Conservation (phyloP, 2,797 vertebrate species). For the Harpagifer antarcticus region DNA sequence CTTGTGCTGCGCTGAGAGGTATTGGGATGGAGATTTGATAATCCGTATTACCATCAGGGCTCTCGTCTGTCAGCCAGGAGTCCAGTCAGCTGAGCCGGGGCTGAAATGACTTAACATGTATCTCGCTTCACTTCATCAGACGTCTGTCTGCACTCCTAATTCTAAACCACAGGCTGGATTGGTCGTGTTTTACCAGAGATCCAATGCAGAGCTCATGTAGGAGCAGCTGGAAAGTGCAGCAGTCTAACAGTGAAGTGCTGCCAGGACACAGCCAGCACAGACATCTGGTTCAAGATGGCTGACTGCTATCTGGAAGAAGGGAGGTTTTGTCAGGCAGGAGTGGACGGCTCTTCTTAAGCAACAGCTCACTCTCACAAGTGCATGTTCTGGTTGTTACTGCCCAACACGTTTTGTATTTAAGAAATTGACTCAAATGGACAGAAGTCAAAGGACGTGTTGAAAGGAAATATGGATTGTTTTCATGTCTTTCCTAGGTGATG, state of each 20-base stretch:
- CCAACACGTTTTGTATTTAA: slow-evolving; percentile 12
- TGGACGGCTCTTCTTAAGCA: slow-evolving; percentile 67
- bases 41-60: slow-evolving; percentile 75
- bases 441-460: background rate
- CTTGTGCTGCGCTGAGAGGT: slow-evolving; percentile 50
- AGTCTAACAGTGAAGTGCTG: slow-evolving; percentile 75
- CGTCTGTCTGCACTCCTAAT: slow-evolving; percentile 75
- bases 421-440: background rate
- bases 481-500: slow-evolving; percentile 83
- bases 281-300: slow-evolving; percentile 87
- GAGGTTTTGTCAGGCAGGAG: slow-evolving; percentile 82
- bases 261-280: slow-evolving; percentile 79
- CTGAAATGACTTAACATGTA: slow-evolving; percentile 84
- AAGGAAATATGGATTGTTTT: slow-evolving; percentile 4
- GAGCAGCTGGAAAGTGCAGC: slow-evolving; percentile 69
- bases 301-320: slow-evolving; percentile 81
- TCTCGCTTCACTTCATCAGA: slow-evolving; percentile 74
- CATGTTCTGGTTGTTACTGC: slow-evolving; percentile 38
- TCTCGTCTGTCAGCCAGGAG: slow-evolving; percentile 68
- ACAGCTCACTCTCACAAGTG: slow-evolving; percentile 44
- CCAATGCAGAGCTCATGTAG: slow-evolving; percentile 50
- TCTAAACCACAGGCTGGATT: slow-evolving; percentile 61
- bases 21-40: slow-evolving; percentile 66
- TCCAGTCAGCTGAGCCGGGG: slow-evolving; percentile 58
- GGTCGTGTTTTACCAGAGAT: slow-evolving; percentile 61